Evolutionary conservation across 2,113 vertebrate genomes (phyloP).

Genomic region (Smithornis capensis): DNA sequence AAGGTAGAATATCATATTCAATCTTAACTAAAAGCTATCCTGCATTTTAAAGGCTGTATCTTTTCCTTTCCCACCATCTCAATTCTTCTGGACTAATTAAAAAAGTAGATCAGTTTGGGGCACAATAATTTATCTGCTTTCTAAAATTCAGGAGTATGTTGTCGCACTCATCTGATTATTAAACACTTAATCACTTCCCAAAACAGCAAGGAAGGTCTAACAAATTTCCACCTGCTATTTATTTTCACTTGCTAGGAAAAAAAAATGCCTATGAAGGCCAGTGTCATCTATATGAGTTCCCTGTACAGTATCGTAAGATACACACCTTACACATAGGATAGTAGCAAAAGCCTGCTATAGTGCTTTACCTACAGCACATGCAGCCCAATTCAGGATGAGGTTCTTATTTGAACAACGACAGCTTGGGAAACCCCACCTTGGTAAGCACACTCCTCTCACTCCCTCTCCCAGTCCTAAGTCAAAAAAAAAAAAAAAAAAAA

Average conservation of each 20-base stretch:
- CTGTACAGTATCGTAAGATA: background rate
- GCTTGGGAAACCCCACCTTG: slow-evolving; percentile 44
- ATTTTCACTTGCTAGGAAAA: slow-evolving; percentile 5
- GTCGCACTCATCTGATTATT: background rate
- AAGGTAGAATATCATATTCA: background rate
- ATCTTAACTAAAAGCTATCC: background rate
- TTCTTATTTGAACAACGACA: slow-evolving; percentile 1
- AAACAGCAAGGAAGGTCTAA: slow-evolving; percentile 20
- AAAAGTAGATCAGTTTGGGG: background rate
- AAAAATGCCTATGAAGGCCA: background rate
- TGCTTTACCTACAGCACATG: background rate
- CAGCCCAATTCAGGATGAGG: slow-evolving; percentile 27
- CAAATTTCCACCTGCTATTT: slow-evolving; percentile 29
- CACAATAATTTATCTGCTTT: slow-evolving; percentile 38
- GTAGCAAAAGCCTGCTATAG: background rate
- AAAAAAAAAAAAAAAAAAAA: background rate
- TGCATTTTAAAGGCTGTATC: background rate
- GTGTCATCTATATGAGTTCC: background rate
- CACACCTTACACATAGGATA: background rate
- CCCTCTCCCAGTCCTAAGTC: background rate
- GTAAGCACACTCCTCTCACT: slow-evolving; percentile 15
- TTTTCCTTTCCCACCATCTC: background rate
- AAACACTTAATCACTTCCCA: slow-evolving; percentile 47
- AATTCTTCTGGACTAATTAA: slow-evolving; percentile 18
- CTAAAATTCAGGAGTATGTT: slow-evolving; percentile 29